A percentile compares a stretch with the other conserved stretches of the same genome.
Evolutionary conservation across 2,113 vertebrate species (phyloP).

Genomic region (Scartelaos histophorus): DNA sequence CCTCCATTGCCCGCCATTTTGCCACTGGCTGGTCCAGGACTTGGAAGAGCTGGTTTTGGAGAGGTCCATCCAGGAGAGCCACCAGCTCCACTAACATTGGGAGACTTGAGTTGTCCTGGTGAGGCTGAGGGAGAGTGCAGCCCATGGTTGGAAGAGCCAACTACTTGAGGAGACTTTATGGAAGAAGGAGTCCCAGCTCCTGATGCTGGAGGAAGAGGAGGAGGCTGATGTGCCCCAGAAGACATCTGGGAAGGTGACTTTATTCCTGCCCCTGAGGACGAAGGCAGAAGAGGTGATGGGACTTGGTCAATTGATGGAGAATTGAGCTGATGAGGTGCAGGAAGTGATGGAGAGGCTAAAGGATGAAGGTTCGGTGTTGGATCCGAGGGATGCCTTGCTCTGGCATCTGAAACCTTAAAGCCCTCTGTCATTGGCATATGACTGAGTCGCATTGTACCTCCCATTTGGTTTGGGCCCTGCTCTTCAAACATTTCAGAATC

Average conservation of each 20-base stretch:
- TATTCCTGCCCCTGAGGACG: conserved; percentile 87
- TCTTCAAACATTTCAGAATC: conserved; percentile 87
- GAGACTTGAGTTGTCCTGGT: conserved; percentile 90
- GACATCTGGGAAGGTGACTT: conserved; percentile 90
- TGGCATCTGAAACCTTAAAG: conserved; percentile 74
- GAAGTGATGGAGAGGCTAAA: conserved; percentile 86
- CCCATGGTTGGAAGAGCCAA: conserved; percentile 83
- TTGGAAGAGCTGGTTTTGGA: conserved; percentile 89
- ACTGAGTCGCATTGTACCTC: conserved; percentile 84
- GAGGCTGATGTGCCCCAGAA: conserved; percentile 76
- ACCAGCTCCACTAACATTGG: conserved; percentile 81
- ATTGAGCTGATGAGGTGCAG: conserved; percentile 83
- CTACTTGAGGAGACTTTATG: conserved; percentile 90
- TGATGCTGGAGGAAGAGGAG: conserved; percentile 80
- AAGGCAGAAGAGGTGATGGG: conserved; percentile 86
- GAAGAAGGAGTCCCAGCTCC: conserved; percentile 80
- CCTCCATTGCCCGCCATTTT: conserved; percentile 75
- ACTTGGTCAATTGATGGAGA: conserved; percentile 90
- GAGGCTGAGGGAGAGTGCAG: conserved; percentile 90
- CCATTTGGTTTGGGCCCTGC: conserved; percentile 79
- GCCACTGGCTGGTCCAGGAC: conserved; percentile 82
- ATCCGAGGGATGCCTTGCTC: conserved; percentile 85
- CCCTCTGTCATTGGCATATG: conserved; percentile 85
- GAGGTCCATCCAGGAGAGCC: conserved; percentile 91
- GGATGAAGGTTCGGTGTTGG: conserved; percentile 86